Base-by-base conservation (phyloP, 2,113 vertebrate species). In the Sarotherodon lohbergeri region DNA sequence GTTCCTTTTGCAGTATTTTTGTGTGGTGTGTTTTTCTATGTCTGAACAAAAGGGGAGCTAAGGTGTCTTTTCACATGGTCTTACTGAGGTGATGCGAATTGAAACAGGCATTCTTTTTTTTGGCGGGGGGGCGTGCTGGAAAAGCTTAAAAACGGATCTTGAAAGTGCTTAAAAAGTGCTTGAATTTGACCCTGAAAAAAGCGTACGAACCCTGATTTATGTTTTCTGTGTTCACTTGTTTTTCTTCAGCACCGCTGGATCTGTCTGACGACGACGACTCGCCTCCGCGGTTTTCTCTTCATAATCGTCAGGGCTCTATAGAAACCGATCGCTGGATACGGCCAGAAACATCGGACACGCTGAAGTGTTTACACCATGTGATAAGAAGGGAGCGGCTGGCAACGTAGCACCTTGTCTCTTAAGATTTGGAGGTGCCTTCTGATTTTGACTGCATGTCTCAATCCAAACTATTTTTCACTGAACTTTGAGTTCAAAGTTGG, bases 251-350 rank as follows among this genome's bases (percentile, higher is more conserved):
- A 56, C 41, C 59, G 1, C 34, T 41, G 52, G 87, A 81, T 32
- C 27, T 82, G 17, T 91, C 91, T 5, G 89, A 93, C 2, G 91
- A 88, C 0, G 36, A 7, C 87, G 56, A 92, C 90, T 90, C 16
- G 93, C 19, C 96, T 91, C 59, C 96, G 88, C 6, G 54, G 10
- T 5, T 96, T 91, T 0, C 95, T 95, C 79, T 57, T 14, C 0
- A 9, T 27, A 5, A 86, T 7, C 7, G 8, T 43, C 9, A 55
- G 34, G 79, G 91, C 55, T 97, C 96, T 0, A 5, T 46, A 0
- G 97, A 97, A 79, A 95, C 94, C 0, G 97, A 98, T 83, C 91
- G 93, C 16, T 98, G 98, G 98, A 92, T 96, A 68, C 96, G 97
- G 1, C 97, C 97, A 0, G 97, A 96, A 6, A 97, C 97, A 1